phyloP scores from a whole-genome alignment of 2,888 invertebrate genomes.

The Gymnosoma rotundatum region DNA sequence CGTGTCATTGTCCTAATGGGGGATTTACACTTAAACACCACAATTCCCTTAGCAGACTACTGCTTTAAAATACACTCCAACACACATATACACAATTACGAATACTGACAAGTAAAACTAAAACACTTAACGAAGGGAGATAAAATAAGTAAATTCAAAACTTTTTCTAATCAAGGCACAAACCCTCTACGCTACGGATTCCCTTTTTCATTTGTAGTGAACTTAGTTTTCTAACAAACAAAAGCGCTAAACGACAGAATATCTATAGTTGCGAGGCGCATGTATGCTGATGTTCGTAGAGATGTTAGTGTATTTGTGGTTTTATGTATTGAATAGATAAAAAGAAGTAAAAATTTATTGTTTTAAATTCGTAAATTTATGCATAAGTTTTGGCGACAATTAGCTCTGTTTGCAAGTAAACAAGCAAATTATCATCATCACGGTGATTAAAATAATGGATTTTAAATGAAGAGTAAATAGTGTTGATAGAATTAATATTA shows the following conservation, averaged over 20 bases:
- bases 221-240: conserved; percentile 10
- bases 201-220: neutral
- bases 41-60: conserved; percentile 26
- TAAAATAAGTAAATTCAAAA: conserved; percentile 46
- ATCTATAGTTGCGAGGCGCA: conserved; percentile 10
- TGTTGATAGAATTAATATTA: conserved; percentile 55
- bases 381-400: conserved; percentile 66
- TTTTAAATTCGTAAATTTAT: conserved; percentile 65
- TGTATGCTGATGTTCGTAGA: neutral
- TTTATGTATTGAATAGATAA: conserved; percentile 17
- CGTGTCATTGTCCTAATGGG: conserved; percentile 66
- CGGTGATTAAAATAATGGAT: conserved; percentile 65
- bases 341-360: conserved; percentile 55
- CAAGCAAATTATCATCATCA: conserved; percentile 63
- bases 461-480: conserved; percentile 64
- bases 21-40: conserved; percentile 62
- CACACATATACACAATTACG: neutral
- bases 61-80: neutral
- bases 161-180: conserved; percentile 58
- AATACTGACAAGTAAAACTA: conserved; percentile 2
- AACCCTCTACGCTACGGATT: neutral
- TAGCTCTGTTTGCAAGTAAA: conserved; percentile 67
- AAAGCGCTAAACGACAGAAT: neutral
- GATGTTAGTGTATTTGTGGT: neutral
- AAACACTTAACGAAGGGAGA: conserved; percentile 41